Conservation (phyloP, 2,113 vertebrate genomes). For the Rissa tridactyla region DNA sequence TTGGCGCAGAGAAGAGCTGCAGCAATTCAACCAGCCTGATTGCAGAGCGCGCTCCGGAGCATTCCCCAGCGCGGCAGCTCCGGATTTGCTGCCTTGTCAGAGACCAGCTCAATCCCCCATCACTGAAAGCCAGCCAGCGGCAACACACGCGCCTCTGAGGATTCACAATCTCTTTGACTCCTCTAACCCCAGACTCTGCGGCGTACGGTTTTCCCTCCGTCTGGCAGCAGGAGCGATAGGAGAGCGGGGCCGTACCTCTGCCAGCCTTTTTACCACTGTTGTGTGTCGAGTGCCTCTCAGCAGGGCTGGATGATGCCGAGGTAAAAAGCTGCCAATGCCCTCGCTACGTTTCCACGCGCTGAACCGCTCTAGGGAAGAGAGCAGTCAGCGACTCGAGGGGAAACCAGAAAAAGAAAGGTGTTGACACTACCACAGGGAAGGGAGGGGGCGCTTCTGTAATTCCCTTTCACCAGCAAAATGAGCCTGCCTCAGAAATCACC, state of each 20-base stretch:
- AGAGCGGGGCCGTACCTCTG: neutral
- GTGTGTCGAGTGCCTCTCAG: conserved; percentile 27
- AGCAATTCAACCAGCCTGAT: neutral
- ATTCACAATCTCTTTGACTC: conserved; percentile 29
- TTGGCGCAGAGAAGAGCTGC: conserved; percentile 23
- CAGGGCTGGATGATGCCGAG: conserved; percentile 18
- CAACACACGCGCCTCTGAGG: neutral
- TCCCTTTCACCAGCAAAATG: neutral
- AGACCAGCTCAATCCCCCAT: neutral
- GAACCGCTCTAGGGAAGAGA: conserved; percentile 6
- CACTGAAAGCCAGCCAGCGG: neutral
- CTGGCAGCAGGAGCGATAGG: neutral
- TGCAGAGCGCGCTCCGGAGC: neutral
- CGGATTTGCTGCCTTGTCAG: conserved; percentile 18
- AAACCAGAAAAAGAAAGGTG: conserved; percentile 13
- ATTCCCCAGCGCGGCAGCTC: neutral
- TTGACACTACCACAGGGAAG: neutral
- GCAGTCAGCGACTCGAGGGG: neutral
- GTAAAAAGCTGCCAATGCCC: conserved; percentile 33
- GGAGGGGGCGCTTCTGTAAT: neutral
- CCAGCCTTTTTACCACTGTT: conserved; percentile 31
- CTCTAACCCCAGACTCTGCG: neutral
- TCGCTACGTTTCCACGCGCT: neutral
- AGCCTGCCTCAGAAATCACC: neutral
- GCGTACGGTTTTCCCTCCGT: neutral